Evolutionary conservation across 2,888 invertebrate species (phyloP).

Genomic region (Pandemis heparana): DNA sequence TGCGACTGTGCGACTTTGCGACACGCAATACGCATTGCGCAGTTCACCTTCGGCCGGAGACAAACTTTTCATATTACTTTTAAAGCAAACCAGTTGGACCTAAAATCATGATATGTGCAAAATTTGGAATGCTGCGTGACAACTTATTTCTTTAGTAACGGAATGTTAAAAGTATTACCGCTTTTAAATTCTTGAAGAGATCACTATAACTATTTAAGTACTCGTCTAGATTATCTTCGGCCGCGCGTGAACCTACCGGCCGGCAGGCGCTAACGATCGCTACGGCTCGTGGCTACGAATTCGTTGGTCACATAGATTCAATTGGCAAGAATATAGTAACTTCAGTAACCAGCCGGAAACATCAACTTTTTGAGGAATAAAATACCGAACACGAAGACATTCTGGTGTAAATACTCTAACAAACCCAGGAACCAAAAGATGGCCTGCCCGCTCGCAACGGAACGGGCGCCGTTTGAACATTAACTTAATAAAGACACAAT

Average conservation of each 20-base stretch:
- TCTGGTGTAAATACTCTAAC: conserved; percentile 26
- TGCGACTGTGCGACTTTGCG: neutral
- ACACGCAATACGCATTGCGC: conserved; percentile 7
- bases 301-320: neutral
- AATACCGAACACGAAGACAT: conserved; percentile 28
- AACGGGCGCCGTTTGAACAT: conserved; percentile 32
- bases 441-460: conserved; percentile 23
- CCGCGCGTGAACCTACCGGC: conserved; percentile 17
- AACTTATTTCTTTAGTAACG: conserved; percentile 27
- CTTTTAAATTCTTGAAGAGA: conserved; percentile 28
- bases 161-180: conserved; percentile 35
- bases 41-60: conserved; percentile 30
- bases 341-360: conserved; percentile 23
- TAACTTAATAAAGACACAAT: conserved; percentile 43
- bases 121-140: conserved; percentile 41
- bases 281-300: conserved; percentile 5
- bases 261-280: neutral
- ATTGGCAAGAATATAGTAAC: conserved; percentile 42
- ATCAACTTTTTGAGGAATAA: conserved; percentile 28
- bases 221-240: conserved; percentile 32
- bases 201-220: conserved; percentile 40
- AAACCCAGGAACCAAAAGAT: conserved; percentile 32
- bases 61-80: conserved; percentile 22
- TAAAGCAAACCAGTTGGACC: conserved; percentile 1
- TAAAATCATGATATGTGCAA: conserved; percentile 36